Conservation (phyloP, 2,888 invertebrate genomes). For the Azorinus chamasolen region DNA sequence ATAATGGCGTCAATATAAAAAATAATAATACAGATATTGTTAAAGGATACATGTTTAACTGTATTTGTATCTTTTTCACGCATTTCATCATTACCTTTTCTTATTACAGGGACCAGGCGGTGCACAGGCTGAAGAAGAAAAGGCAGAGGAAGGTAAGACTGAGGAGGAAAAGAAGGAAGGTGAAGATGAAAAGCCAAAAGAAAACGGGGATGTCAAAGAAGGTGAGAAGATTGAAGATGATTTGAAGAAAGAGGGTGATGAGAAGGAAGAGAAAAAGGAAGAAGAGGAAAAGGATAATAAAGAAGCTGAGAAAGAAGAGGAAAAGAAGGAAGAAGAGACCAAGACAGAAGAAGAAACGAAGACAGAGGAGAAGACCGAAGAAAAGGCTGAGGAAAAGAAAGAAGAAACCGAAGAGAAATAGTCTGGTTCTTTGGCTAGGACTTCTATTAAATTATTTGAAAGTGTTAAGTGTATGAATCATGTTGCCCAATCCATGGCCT, state of each 20-base stretch:
- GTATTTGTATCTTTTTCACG: too few species aligned
- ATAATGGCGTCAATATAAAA: too few species aligned
- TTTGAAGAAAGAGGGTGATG: constrained; percentile 51
- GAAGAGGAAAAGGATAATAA: constrained; percentile 61
- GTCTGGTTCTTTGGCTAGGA: neutral
- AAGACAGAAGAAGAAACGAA: constrained; percentile 56
- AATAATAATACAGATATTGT: too few species aligned
- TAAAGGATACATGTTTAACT: too few species aligned
- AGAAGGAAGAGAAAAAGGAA: constrained; percentile 57
- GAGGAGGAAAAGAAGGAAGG: constrained; percentile 59
- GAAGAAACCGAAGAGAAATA: constrained; percentile 31
- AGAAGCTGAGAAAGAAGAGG: constrained; percentile 49
- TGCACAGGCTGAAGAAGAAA: constrained; percentile 8
- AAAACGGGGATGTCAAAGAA: constrained; percentile 68
- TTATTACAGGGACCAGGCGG: constrained; percentile 37
- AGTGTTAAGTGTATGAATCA: too few species aligned
- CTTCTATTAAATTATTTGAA: constrained; percentile 12
- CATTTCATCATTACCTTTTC: too few species aligned
- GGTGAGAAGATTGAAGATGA: constrained; percentile 62
- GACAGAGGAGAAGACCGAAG: constrained; percentile 28
- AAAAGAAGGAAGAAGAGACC: constrained; percentile 59
- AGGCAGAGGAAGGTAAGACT: constrained; percentile 46
- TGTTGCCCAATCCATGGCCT: neutral
- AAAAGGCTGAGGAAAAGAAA: constrained; percentile 35
- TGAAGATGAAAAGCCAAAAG: constrained; percentile 60